Evolutionary conservation across 2,888 invertebrate species (phyloP).

Genomic region (Chymomyza caudatula): DNA sequence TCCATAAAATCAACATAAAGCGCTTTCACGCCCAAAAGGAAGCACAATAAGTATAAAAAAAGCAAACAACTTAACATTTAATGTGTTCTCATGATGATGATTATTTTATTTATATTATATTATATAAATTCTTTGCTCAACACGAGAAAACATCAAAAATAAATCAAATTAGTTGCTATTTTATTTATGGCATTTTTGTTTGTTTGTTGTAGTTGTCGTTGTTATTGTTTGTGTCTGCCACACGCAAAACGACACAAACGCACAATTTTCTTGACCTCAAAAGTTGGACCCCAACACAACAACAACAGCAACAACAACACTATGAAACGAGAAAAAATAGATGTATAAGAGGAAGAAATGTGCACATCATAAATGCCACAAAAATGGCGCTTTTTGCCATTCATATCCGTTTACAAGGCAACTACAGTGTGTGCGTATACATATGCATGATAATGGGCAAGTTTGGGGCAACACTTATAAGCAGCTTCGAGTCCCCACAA

Average conservation of each 20-base stretch:
- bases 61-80: slow-evolving; percentile 18
- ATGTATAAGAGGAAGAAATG: slow-evolving; percentile 43
- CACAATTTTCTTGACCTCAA: background rate
- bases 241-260: slow-evolving; percentile 28
- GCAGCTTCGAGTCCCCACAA: background rate
- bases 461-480: slow-evolving; percentile 1
- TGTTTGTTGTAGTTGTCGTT: slow-evolving; percentile 17
- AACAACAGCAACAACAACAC: slow-evolving; percentile 12
- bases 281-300: background rate
- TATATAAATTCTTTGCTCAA: background rate
- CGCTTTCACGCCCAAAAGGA: slow-evolving; percentile 5
- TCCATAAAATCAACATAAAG: background rate
- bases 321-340: background rate
- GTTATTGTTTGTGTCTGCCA: slow-evolving; percentile 10
- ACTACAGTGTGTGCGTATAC: slow-evolving; percentile 17
- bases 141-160: slow-evolving; percentile 15
- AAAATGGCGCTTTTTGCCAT: slow-evolving; percentile 45
- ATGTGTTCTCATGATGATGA: slow-evolving; percentile 49
- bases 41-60: background rate
- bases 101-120: slow-evolving; percentile 58
- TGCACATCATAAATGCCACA: slow-evolving; percentile 66
- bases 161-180: slow-evolving; percentile 73
- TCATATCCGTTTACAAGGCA: slow-evolving; percentile 1
- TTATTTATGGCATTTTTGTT: slow-evolving; percentile 61
- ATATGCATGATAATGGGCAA: background rate